Conservation (phyloP, 2,113 vertebrate genomes). For the Aleadryas rufinucha region DNA sequence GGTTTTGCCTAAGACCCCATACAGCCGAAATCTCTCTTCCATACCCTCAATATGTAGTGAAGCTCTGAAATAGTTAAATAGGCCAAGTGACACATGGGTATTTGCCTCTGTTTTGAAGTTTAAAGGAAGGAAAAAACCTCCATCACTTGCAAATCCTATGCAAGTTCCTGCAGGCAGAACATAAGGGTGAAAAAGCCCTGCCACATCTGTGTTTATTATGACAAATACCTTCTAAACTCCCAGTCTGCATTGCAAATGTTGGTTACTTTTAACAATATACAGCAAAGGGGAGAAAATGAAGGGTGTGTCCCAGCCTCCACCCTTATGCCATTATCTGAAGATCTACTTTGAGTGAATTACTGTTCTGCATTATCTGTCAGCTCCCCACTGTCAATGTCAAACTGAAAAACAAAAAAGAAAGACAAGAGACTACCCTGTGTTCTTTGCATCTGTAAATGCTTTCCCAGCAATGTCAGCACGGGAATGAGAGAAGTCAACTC, state of each 20-base stretch:
- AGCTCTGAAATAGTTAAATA: slow-evolving; percentile 50
- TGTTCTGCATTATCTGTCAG: slow-evolving; percentile 59
- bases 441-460: slow-evolving; percentile 67
- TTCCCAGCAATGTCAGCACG: slow-evolving; percentile 45
- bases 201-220: slow-evolving; percentile 73
- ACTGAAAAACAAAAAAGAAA: slow-evolving; percentile 44
- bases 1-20: neutral
- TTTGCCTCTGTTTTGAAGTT: slow-evolving; percentile 4
- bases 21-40: neutral
- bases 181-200: slow-evolving; percentile 66
- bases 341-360: slow-evolving; percentile 76
- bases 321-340: slow-evolving; percentile 66
- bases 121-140: neutral
- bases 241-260: slow-evolving; percentile 58
- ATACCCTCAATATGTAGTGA: neutral
- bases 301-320: slow-evolving; percentile 56
- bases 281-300: slow-evolving; percentile 37
- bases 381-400: slow-evolving; percentile 49
- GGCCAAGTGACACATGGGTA: neutral
- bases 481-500: slow-evolving; percentile 52
- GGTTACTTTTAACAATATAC: slow-evolving; percentile 69
- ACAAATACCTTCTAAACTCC: slow-evolving; percentile 72
- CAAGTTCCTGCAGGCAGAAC: slow-evolving; percentile 79
- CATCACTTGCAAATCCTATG: slow-evolving; percentile 8
- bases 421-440: slow-evolving; percentile 30